These are phyloP conservation scores for Gadus macrocephalus DNA, from an alignment of 2,113 vertebrate genomes.

Conservation along the genomic window DNA sequence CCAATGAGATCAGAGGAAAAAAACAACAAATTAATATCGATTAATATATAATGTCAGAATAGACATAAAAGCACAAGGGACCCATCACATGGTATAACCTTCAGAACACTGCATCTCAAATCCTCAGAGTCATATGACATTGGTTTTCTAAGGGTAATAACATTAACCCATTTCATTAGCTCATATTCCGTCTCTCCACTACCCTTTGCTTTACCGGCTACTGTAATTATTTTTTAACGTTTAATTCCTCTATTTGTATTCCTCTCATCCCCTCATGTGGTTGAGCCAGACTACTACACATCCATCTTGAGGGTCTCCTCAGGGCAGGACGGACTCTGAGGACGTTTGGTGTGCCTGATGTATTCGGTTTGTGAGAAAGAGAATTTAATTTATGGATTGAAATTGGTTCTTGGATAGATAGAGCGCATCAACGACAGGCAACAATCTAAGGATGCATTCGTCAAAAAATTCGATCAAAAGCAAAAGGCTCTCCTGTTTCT, in stretches of 20 bases:
- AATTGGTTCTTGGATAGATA: conserved; percentile 29
- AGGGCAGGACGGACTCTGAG: conserved; percentile 28
- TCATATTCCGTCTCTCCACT: too few species aligned
- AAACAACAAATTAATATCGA: too few species aligned
- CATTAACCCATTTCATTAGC: background rate
- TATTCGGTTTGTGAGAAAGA: conserved; percentile 35
- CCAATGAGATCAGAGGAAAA: too few species aligned
- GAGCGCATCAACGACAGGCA: conserved; percentile 21
- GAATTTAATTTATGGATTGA: conserved; percentile 15
- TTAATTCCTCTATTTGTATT: conserved; percentile 26
- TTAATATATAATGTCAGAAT: background rate
- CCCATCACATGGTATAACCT: conserved; percentile 4
- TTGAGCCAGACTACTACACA: conserved; percentile 32
- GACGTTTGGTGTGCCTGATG: conserved; percentile 25
- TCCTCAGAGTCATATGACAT: background rate
- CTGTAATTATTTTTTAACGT: background rate
- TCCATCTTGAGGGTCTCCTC: conserved; percentile 41
- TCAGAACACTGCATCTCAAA: background rate
- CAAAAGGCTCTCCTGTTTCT: too few species aligned
- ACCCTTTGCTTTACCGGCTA: too few species aligned
- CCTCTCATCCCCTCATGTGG: conserved; percentile 2
- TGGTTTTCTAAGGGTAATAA: too few species aligned
- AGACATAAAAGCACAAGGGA: background rate
- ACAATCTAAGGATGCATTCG: background rate
- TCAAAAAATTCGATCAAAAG: background rate